Conservation (phyloP, 2,888 invertebrate genomes). For the Dorcus parallelipipedus region DNA sequence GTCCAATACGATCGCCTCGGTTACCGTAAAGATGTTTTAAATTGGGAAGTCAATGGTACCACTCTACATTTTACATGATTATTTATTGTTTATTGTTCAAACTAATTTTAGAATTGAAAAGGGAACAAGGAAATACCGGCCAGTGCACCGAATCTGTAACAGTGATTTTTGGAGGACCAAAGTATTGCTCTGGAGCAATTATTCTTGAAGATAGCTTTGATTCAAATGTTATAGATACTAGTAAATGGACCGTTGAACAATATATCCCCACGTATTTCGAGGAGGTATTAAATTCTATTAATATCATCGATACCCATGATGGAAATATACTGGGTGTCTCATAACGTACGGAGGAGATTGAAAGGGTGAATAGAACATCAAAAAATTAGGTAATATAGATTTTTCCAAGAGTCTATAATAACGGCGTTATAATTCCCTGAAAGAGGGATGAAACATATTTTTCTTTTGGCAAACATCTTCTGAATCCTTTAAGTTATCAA, state of each 20-base stretch:
- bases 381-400: too few relatives aligned
- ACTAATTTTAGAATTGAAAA: background rate
- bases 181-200: slow-evolving; percentile 36
- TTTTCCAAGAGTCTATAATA: too few relatives aligned
- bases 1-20: slow-evolving; percentile 54
- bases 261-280: slow-evolving; percentile 48
- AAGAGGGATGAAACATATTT: too few relatives aligned
- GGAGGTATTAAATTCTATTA: background rate
- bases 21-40: slow-evolving; percentile 48
- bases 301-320: slow-evolving; percentile 38
- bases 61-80: slow-evolving; percentile 1
- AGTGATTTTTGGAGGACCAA: background rate
- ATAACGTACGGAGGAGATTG: too few relatives aligned
- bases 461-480: too few relatives aligned
- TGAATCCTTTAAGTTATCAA: too few relatives aligned
- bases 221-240: slow-evolving; percentile 40
- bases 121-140: background rate
- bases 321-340: too few relatives aligned
- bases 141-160: background rate
- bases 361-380: too few relatives aligned
- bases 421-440: too few relatives aligned
- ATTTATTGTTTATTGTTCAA: background rate
- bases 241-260: slow-evolving; percentile 58
- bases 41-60: slow-evolving; percentile 49
- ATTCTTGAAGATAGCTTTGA: slow-evolving; percentile 64